Conservation (phyloP, 2,797 vertebrate genomes). For the Gallirallus australis region DNA sequence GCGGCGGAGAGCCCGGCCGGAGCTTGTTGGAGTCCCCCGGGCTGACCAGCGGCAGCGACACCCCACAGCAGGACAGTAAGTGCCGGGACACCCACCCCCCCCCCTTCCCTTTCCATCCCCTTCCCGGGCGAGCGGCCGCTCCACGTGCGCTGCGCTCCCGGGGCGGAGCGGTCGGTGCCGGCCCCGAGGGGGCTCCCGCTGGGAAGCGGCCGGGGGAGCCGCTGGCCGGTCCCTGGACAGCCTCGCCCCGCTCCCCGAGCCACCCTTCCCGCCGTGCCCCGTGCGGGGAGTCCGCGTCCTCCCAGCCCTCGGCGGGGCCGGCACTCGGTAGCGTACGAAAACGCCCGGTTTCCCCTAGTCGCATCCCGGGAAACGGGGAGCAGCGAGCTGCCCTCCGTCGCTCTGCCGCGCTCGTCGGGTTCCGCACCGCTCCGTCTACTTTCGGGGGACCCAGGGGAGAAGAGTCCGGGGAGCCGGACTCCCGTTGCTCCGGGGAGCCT, state of each 20-base stretch:
- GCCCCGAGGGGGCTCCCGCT: background rate
- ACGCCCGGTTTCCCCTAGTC: background rate
- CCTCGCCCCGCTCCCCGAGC: background rate
- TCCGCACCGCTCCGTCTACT: background rate
- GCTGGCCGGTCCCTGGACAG: background rate
- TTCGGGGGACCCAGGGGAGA: background rate
- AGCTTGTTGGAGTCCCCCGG: slow-evolving; percentile 95
- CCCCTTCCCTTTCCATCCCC: background rate
- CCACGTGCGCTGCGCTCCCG: background rate
- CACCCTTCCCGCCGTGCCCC: background rate
- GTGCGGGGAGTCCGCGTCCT: background rate
- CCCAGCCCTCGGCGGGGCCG: background rate
- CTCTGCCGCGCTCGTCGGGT: background rate
- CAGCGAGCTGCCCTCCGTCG: background rate
- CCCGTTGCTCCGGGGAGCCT: background rate
- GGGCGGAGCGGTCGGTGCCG: background rate
- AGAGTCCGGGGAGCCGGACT: background rate
- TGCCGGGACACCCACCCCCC: slow-evolving; percentile 24
- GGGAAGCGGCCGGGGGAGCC: background rate
- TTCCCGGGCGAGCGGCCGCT: background rate
- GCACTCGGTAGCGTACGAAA: background rate
- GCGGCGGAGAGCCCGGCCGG: slow-evolving; percentile 89
- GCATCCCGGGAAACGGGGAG: background rate
- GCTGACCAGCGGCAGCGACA: slow-evolving; percentile 96
- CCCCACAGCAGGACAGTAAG: slow-evolving; percentile 98